Conservation (phyloP, 2,797 vertebrate genomes). For the Sebastes jordani region DNA sequence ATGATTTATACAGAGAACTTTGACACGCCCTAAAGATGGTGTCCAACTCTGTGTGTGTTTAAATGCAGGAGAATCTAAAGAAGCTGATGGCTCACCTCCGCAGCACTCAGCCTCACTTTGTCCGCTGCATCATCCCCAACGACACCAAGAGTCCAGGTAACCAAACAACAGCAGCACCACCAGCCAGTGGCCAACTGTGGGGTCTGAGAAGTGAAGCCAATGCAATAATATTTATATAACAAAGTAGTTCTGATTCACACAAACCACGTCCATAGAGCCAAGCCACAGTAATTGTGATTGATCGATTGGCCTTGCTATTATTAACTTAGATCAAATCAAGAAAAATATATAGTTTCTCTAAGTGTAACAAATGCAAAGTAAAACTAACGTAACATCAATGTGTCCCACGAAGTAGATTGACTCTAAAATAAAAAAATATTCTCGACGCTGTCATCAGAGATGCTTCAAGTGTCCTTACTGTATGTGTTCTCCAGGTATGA, state of each 20-base stretch:
- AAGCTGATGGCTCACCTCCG: conserved; percentile 94
- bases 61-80: conserved; percentile 90
- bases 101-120: conserved; percentile 93
- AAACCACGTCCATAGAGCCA: no score
- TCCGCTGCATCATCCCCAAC: conserved; percentile 94
- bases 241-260: not conserved
- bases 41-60: not conserved
- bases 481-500: conserved; percentile 76
- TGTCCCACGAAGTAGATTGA: not conserved
- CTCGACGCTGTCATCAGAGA: not conserved
- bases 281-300: not conserved
- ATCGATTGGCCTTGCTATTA: not conserved
- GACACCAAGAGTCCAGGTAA: conserved; percentile 85
- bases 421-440: not conserved
- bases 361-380: not conserved
- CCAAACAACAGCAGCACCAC: no score
- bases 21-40: not conserved
- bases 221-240: not conserved
- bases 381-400: not conserved
- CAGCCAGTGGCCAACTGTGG: no score
- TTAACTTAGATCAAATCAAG: not conserved
- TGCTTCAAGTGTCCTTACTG: not conserved
- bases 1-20: no score
- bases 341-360: not conserved
- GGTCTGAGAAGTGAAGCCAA: no score